Base-by-base conservation (phyloP, 2,797 vertebrate genomes). In the Podargus strigoides region DNA sequence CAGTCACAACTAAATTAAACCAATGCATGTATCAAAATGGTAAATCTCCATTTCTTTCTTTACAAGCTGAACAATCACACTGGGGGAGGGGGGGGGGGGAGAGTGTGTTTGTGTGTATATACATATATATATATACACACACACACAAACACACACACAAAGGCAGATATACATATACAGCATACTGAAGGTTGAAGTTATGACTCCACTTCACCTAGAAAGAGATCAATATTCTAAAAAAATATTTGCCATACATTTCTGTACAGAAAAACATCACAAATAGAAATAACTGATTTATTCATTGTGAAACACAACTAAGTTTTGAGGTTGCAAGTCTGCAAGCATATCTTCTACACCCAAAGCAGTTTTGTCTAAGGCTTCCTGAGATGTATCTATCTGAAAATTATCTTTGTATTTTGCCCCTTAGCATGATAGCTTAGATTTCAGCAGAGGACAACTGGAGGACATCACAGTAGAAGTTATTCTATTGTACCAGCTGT, bases 381-480 rank as follows among this genome's bases (percentile, higher is more conserved):
- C 23, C 62, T 86, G 87, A 95, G 75, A 94, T 90, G 32, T 23
- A 86, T 69, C 90, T 96, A 53, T 94, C 85, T 93, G 81, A 94
- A 97, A 97, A 96, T 92, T 95, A 91, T 83, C 85, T 96, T 96
- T 89, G 52, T 85, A 39, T 87, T 93, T 53, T 85, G 68, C 46
- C 42, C 47, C 87, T 89, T 60, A 85, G 75, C 70, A 41, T 59
- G 89, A 81, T 68, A 92, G 73, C 85, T 94, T 84, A 92, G 70
- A 93, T 85, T 96, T 73, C 90, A 91, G 30, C n/a, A 93, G 79
- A 97, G 97, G 96, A 97, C 96, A 93, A 83, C 58, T 86, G 68
- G 87, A 97, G 96, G 97, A 95, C 81, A 63, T 69, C 66, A 56
- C 21, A 91, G 46, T 62, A 93, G 60, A 83, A 87, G 77, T 86